Evolutionary conservation across 2,113 vertebrate species (phyloP).

Genomic region (Brachypodius melanocephalos): DNA sequence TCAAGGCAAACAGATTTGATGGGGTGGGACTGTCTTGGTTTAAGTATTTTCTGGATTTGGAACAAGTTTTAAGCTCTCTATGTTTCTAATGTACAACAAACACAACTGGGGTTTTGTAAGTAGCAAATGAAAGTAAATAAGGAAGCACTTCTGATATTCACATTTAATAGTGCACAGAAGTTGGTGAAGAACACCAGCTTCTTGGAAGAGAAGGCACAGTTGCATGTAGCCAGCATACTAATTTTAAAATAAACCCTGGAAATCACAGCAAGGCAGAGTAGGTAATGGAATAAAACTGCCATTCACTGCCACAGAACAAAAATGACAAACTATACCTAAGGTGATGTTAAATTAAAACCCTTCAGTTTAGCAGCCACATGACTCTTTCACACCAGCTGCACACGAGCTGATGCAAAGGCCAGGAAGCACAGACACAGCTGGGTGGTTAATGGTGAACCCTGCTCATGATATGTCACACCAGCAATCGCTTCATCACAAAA

Average conservation of each 20-base stretch:
- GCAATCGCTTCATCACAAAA: fast-evolving
- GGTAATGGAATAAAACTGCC: background rate
- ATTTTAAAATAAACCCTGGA: background rate
- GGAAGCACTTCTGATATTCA: background rate
- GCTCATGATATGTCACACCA: background rate
- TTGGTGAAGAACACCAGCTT: background rate
- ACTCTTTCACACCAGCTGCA: background rate
- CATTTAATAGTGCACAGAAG: background rate
- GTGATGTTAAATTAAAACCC: background rate
- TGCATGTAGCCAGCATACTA: background rate
- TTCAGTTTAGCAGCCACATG: background rate
- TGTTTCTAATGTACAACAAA: background rate
- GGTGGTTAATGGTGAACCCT: background rate
- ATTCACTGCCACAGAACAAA: background rate
- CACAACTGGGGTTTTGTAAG: background rate
- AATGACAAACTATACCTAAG: background rate
- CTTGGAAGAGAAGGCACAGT: background rate
- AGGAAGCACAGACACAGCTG: background rate
- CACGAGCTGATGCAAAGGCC: background rate
- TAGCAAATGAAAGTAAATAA: background rate
- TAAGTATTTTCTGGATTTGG: background rate
- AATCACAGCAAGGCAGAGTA: background rate
- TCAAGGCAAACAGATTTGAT: background rate
- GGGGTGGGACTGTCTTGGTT: background rate
- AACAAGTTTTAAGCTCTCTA: background rate